Percentiles rank a stretch among this genome's conserved stretches.
Evolutionary conservation across 92 coral and sea anemone genomes (phyloP).

Genomic region (Epizoanthus stellaris): DNA sequence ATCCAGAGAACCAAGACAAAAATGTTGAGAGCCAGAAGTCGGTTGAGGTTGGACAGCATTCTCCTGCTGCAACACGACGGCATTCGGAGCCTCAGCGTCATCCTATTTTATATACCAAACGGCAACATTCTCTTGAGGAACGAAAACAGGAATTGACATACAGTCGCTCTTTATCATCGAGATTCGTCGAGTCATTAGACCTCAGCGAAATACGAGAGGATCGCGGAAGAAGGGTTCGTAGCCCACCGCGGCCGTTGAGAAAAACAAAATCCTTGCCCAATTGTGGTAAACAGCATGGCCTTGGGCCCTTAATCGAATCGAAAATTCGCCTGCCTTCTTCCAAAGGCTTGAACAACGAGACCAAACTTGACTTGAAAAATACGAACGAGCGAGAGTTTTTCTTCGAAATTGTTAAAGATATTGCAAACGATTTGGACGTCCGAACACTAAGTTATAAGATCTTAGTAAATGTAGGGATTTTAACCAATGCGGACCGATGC

Average conservation of each 20-base stretch:
- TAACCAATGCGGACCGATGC: slow-evolving; percentile 99
- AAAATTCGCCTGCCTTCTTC: slow-evolving; percentile 93
- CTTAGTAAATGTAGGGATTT: slow-evolving; percentile 97
- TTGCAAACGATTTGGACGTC: slow-evolving; percentile 95
- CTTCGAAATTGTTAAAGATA: slow-evolving; percentile 98
- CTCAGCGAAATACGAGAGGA: slow-evolving; percentile 87
- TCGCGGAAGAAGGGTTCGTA: slow-evolving; percentile 71
- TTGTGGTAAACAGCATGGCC: slow-evolving; percentile 89
- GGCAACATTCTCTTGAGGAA: slow-evolving; percentile 63
- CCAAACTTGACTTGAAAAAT: slow-evolving; percentile 91
- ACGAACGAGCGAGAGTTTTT: slow-evolving; percentile 95
- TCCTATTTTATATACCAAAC: slow-evolving; percentile 66
- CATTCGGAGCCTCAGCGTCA: slow-evolving; percentile 84
- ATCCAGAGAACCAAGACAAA: slow-evolving; percentile 68
- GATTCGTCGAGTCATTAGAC: slow-evolving; percentile 85
- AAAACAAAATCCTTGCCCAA: slow-evolving; percentile 94
- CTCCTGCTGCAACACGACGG: slow-evolving; percentile 63
- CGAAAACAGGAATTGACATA: slow-evolving; percentile 62
- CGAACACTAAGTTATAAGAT: slow-evolving; percentile 98
- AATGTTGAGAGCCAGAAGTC: slow-evolving; percentile 27
- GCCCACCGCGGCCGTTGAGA: slow-evolving; percentile 88
- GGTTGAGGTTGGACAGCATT: slow-evolving; percentile 51
- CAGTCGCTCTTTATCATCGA: slow-evolving; percentile 72
- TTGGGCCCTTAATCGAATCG: slow-evolving; percentile 97
- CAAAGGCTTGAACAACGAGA: slow-evolving; percentile 87